These are phyloP conservation scores for Spea bombifrons DNA, from an alignment of 2,113 vertebrate genomes.

Conservation along the genomic window DNA sequence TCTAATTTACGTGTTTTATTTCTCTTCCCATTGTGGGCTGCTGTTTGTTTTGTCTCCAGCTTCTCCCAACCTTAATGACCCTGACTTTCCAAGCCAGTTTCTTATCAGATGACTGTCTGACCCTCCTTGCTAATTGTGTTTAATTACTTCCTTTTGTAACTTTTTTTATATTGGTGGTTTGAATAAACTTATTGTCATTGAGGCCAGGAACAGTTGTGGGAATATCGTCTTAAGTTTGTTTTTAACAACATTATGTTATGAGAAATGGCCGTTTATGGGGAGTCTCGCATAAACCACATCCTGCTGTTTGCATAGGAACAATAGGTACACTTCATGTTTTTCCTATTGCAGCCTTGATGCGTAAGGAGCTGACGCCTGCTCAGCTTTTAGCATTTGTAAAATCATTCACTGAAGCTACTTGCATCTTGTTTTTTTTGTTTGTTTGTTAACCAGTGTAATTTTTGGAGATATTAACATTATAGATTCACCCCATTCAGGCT, in stretches of 20 bases:
- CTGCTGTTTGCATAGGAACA: too few species aligned
- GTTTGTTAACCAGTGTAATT: too few species aligned
- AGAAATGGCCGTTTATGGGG: too few species aligned
- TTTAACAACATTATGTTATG: neutral
- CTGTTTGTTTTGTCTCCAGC: slow-evolving; percentile 53
- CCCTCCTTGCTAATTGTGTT: slow-evolving; percentile 77
- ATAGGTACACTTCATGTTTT: too few species aligned
- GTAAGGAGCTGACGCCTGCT: too few species aligned
- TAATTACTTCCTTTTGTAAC: slow-evolving; percentile 82
- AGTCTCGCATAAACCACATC: too few species aligned
- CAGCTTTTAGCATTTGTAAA: too few species aligned
- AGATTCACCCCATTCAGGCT: too few species aligned
- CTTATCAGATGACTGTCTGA: slow-evolving; percentile 83
- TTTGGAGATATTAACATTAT: too few species aligned
- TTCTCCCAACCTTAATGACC: slow-evolving; percentile 64
- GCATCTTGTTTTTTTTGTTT: too few species aligned
- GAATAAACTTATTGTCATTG: slow-evolving; percentile 32
- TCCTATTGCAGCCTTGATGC: too few species aligned
- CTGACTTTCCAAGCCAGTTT: slow-evolving; percentile 64
- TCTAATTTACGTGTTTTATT: slow-evolving; percentile 49
- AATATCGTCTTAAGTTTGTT: slow-evolving; percentile 5
- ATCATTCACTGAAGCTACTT: too few species aligned
- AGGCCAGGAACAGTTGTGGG: slow-evolving; percentile 33
- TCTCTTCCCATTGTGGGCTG: slow-evolving; percentile 46
- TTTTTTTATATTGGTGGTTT: slow-evolving; percentile 60